phyloP scores from a whole-genome alignment of 2,888 invertebrate genomes.

The Agonum fuliginosum region DNA sequence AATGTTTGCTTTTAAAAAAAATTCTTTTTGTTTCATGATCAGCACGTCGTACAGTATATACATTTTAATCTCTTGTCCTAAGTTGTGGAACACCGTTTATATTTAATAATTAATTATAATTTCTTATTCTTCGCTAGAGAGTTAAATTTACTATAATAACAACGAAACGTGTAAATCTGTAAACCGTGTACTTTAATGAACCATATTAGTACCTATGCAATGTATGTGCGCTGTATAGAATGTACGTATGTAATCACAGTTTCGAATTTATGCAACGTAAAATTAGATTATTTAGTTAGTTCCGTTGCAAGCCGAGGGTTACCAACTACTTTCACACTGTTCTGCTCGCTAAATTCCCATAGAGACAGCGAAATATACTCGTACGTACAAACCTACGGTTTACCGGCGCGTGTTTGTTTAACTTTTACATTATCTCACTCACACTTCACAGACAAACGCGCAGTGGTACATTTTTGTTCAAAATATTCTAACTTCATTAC shows the following conservation, averaged over 20 bases:
- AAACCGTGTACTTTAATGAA: too few relatives aligned
- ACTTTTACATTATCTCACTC: conserved; percentile 33
- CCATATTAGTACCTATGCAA: too few relatives aligned
- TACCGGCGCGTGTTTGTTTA: conserved; percentile 4
- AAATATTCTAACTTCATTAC: conserved; percentile 14
- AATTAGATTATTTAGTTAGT: conserved; percentile 55
- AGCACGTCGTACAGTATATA: too few relatives aligned
- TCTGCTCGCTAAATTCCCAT: conserved; percentile 11
- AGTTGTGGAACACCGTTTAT: too few relatives aligned
- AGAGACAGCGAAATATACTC: neutral
- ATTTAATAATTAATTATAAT: too few relatives aligned
- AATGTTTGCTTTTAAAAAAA: too few relatives aligned
- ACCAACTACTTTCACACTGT: conserved; percentile 18
- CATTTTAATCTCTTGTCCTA: too few relatives aligned
- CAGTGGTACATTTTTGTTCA: conserved; percentile 23
- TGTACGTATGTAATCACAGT: neutral
- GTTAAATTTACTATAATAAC: too few relatives aligned
- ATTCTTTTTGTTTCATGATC: too few relatives aligned
- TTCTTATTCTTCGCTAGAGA: too few relatives aligned
- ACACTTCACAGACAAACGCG: too few relatives aligned
- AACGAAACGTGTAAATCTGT: too few relatives aligned
- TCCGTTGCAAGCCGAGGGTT: neutral
- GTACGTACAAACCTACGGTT: neutral
- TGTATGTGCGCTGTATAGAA: neutral
- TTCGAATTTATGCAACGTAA: conserved; percentile 39